Conservation (phyloP, 2,113 vertebrate species). For the Sciurus niger region DNA sequence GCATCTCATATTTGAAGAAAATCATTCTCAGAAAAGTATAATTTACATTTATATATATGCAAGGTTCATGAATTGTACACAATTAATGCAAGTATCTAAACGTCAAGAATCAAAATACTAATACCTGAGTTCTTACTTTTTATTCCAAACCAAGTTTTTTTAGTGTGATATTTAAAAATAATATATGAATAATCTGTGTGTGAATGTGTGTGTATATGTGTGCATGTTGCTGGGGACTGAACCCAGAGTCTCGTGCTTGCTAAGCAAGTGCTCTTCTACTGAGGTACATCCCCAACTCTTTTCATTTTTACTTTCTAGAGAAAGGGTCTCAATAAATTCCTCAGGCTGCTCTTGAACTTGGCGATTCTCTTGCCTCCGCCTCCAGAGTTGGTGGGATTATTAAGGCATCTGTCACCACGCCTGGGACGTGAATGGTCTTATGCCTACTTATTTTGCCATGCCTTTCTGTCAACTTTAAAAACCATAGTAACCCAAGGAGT, state of each 20-base stretch:
- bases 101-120: conserved; percentile 40
- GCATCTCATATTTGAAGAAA: conserved; percentile 12
- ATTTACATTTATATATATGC: neutral
- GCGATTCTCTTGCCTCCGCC: neutral
- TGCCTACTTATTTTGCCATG: neutral
- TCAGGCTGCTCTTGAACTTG: neutral
- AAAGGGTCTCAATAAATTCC: neutral
- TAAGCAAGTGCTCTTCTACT: neutral
- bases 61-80: neutral
- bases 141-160: conserved; percentile 3
- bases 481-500: neutral
- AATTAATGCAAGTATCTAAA: conserved; percentile 33
- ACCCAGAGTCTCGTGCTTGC: neutral
- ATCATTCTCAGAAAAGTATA: conserved; percentile 33
- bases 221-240: neutral
- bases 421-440: neutral
- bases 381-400: neutral
- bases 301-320: neutral
- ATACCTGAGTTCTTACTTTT: conserved; percentile 1
- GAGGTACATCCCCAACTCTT: neutral
- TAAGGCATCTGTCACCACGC: neutral
- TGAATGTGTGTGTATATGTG: no score
- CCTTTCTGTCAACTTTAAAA: neutral
- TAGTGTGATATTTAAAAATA: conserved; percentile 38
- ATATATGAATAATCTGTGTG: neutral